phyloP scores from a whole-genome alignment of 2,888 invertebrate genomes.

The Coelinius sp. region DNA sequence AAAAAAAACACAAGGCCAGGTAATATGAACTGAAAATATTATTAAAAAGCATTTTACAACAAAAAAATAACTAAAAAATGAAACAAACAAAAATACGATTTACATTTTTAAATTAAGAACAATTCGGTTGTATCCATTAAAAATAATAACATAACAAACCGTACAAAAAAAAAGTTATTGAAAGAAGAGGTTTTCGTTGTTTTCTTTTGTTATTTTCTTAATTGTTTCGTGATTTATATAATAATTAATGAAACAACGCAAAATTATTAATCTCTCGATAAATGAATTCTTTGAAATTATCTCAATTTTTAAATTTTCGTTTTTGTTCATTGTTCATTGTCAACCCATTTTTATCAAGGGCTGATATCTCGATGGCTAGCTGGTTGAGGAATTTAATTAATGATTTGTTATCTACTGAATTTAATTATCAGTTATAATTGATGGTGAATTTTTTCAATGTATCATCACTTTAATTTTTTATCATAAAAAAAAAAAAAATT shows the following conservation, averaged over 20 bases:
- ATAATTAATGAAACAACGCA: conserved; percentile 19
- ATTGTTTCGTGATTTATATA: conserved; percentile 35
- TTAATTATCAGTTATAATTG: too few relatives aligned
- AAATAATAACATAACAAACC: conserved; percentile 71
- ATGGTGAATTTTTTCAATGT: too few relatives aligned
- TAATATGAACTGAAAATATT: conserved; percentile 72
- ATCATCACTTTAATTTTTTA: neutral
- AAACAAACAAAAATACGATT: conserved; percentile 71
- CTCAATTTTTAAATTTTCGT: neutral
- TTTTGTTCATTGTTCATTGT: neutral
- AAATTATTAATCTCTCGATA: neutral
- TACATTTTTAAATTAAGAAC: conserved; percentile 71
- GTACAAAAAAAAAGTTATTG: conserved; percentile 62
- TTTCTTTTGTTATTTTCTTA: conserved; percentile 43
- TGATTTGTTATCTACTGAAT: conserved; percentile 1
- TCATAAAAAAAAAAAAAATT: neutral
- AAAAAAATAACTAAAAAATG: conserved; percentile 69
- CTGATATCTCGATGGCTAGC: conserved; percentile 42
- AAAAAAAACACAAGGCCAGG: conserved; percentile 55
- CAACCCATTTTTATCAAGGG: neutral
- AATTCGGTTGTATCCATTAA: conserved; percentile 68
- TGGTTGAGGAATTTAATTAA: conserved; percentile 39
- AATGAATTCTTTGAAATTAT: conserved; percentile 14
- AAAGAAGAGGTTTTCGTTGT: conserved; percentile 49
- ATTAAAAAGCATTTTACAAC: conserved; percentile 72